Evolutionary conservation across 2,888 invertebrate species (phyloP), one percentile per base, ranked within the genome.

Genomic region (Drosophila pseudotakahashii): DNA sequence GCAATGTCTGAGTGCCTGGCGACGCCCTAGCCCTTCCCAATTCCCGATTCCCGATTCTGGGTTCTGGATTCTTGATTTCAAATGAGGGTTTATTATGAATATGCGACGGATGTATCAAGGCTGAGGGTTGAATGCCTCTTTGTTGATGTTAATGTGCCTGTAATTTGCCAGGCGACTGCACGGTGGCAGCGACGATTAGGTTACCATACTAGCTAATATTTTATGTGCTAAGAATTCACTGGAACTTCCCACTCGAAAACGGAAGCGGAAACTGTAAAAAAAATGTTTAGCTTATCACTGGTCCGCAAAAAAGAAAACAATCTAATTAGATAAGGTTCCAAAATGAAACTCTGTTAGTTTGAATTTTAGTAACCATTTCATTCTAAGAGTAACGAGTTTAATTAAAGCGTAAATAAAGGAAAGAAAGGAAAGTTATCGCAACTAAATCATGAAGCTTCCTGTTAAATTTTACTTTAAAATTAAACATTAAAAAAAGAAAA

Each of bases 1-100:
- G 77, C 52, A 16, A 51, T 73, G 75, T 83, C 88, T 82, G 88
- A 84, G 85, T 87, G 81, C 87, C 77, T 75, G 81, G 81, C 81
- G 87, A 55, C 83, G 59, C 48, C 57, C 45, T 60, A 63, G 71
- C 83, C 79, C 84, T 86, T 78, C 78, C 72, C 76, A 78, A 74
- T 84, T 76, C 78, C 78, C 69, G 67, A 42, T 42, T 37, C 44
- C 26, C 32, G 70, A 45, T 45, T 23, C 42, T 37, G 37, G 42
- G 19, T 11, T 42, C 14, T 37, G 37, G 42, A 42, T 11, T 42
- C 14, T 23, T 42, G 52, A 39, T 45, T 52, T 19, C 11, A 44
- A 47, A 42, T 34, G 41, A 39, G 14, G 26, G 34, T 53, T 47
- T 41, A 30, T 30, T 41, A 16, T 10, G 16, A 10, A 10, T 41